Conservation (phyloP, 2,113 vertebrate species). For the Morone chrysops region DNA sequence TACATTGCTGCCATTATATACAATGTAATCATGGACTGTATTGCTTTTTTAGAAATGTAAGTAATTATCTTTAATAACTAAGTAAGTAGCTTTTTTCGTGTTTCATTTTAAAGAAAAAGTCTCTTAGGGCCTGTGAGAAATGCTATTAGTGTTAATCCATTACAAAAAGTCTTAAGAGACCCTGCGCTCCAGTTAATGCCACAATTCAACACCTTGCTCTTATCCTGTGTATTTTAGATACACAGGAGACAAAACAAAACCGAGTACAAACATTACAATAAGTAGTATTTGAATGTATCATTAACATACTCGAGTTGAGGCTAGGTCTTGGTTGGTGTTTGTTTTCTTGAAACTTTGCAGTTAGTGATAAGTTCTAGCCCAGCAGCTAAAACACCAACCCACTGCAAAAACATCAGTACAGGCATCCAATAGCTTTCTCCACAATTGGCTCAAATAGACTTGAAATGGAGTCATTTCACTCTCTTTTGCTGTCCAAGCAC, state of each 20-base stretch:
- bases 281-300: background rate
- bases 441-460: constrained; percentile 64
- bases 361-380: constrained; percentile 22
- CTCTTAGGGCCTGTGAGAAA: constrained; percentile 4
- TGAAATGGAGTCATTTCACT: constrained; percentile 64
- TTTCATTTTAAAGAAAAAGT: constrained; percentile 43
- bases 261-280: background rate
- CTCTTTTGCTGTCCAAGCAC: constrained; percentile 49
- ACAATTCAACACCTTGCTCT: background rate
- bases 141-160: constrained; percentile 47
- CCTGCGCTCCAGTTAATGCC: background rate
- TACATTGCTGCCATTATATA: background rate
- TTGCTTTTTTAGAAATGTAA: background rate
- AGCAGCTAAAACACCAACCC: constrained; percentile 22
- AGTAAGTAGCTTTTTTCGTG: constrained; percentile 8
- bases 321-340: background rate
- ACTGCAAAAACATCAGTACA: constrained; percentile 27
- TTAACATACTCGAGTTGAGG: background rate
- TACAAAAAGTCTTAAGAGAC: constrained; percentile 1
- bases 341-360: constrained; percentile 11
- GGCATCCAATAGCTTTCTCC: constrained; percentile 52
- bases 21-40: background rate
- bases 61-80: constrained; percentile 20
- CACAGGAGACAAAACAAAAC: background rate
- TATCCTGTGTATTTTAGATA: constrained; percentile 8